Percentiles rank a stretch among this genome's conserved stretches.
phyloP scores from a whole-genome alignment of 1,140 invertebrate genomes.

The Drosophila parabipectinata region DNA sequence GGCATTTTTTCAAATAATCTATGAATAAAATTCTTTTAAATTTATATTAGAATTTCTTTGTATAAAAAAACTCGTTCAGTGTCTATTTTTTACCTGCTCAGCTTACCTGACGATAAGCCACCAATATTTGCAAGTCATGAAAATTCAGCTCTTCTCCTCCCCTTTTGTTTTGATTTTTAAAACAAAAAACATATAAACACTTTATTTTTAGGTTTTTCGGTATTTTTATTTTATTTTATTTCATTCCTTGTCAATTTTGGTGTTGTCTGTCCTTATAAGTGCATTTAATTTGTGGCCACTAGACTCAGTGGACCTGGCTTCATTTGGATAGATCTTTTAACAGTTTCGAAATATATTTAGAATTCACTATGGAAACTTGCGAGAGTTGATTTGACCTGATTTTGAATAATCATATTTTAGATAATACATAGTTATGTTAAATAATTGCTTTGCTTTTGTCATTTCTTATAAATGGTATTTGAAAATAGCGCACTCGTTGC shows the following conservation, averaged over 20 bases:
- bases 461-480: conserved; percentile 77
- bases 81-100: conserved; percentile 42
- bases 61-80: neutral
- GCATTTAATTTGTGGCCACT: conserved; percentile 44
- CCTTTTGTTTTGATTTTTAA: neutral
- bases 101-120: conserved; percentile 34
- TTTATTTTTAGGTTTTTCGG: conserved; percentile 60
- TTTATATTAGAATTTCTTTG: neutral
- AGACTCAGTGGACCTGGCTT: conserved; percentile 27
- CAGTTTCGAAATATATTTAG: conserved; percentile 28
- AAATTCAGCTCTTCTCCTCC: conserved; percentile 8
- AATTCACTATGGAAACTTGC: conserved; percentile 31
- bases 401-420: conserved; percentile 53
- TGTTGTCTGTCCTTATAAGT: conserved; percentile 53
- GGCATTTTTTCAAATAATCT: no score
- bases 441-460: conserved; percentile 80
- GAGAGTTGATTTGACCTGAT: conserved; percentile 37
- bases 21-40: no score
- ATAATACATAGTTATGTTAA: conserved; percentile 76
- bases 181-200: neutral
- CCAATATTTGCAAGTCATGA: conserved; percentile 48
- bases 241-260: conserved; percentile 65
- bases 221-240: conserved; percentile 72
- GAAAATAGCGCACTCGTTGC: conserved; percentile 76
- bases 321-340: neutral